Evolutionary conservation across 2,113 vertebrate species (phyloP).

Genomic region (Calonectris borealis): DNA sequence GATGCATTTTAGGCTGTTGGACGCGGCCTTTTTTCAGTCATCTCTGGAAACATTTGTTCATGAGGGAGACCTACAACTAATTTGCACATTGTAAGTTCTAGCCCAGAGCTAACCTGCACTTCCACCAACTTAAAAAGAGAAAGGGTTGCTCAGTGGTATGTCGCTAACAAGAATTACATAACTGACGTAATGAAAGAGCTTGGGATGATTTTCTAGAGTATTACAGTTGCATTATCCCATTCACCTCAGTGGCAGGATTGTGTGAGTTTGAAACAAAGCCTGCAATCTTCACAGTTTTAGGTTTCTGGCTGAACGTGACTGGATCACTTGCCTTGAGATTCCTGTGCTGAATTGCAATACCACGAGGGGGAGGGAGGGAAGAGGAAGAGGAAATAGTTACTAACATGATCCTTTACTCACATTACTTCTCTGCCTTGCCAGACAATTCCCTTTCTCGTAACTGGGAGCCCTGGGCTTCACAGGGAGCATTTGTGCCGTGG

Average conservation of each 20-base stretch:
- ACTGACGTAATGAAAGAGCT: not conserved
- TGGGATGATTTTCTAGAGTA: not conserved
- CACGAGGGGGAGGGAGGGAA: not conserved
- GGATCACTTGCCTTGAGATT: not conserved
- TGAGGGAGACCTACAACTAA: not conserved
- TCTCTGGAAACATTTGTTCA: not conserved
- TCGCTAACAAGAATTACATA: not conserved
- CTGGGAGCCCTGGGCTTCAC: not conserved
- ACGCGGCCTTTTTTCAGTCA: not conserved
- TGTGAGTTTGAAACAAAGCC: not conserved
- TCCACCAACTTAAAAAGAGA: not conserved
- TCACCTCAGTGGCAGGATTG: not conserved
- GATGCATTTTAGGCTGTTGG: not conserved
- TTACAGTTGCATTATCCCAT: not conserved
- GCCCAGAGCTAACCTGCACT: not conserved
- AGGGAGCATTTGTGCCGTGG: rapidly evolving
- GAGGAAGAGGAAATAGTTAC: not conserved
- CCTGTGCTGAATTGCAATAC: not conserved
- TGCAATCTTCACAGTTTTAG: not conserved
- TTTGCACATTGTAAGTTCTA: not conserved
- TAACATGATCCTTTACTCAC: not conserved
- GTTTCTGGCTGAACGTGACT: not conserved
- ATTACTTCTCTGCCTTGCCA: not conserved
- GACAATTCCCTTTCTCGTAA: not conserved
- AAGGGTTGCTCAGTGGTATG: not conserved